These are phyloP conservation scores for Riptortus pedestris DNA, from an alignment of 1,140 invertebrate genomes.

Conservation along the genomic window DNA sequence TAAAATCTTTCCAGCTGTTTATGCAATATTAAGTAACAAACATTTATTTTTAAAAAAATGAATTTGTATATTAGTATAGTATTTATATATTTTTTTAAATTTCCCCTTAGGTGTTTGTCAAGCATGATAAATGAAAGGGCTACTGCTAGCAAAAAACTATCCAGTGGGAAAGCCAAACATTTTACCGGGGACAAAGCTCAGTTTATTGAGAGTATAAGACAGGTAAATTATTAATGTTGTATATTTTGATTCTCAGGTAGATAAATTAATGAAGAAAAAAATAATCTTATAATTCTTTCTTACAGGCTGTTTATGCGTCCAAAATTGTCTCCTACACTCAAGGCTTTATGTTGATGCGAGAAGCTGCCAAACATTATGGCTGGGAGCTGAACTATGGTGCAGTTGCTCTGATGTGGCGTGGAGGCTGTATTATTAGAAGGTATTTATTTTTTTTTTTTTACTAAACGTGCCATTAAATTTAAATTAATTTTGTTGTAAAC, in stretches of 20 bases:
- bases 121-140: constrained; percentile 74
- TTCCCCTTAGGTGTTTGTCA: constrained; percentile 64
- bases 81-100: background rate
- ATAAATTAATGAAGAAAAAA: too few relatives aligned
- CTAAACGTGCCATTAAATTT: background rate
- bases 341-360: constrained; percentile 95
- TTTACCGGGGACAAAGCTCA: constrained; percentile 58
- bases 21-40: too few relatives aligned
- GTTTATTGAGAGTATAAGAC: constrained; percentile 66
- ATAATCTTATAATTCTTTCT: too few relatives aligned
- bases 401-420: constrained; percentile 98
- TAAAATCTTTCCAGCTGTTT: too few relatives aligned
- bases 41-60: background rate
- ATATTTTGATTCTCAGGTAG: too few relatives aligned
- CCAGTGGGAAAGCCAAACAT: constrained; percentile 48
- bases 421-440: constrained; percentile 97
- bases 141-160: constrained; percentile 64
- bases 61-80: background rate
- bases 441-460: constrained; percentile 32
- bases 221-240: constrained; percentile 43
- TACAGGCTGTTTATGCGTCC: constrained; percentile 85
- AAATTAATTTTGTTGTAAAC: background rate
- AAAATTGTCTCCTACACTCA: constrained; percentile 99
- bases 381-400: constrained; percentile 98
- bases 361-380: constrained; percentile 79